phyloP scores from a whole-genome alignment of 2,113 vertebrate species.

The Suricata suricatta region DNA sequence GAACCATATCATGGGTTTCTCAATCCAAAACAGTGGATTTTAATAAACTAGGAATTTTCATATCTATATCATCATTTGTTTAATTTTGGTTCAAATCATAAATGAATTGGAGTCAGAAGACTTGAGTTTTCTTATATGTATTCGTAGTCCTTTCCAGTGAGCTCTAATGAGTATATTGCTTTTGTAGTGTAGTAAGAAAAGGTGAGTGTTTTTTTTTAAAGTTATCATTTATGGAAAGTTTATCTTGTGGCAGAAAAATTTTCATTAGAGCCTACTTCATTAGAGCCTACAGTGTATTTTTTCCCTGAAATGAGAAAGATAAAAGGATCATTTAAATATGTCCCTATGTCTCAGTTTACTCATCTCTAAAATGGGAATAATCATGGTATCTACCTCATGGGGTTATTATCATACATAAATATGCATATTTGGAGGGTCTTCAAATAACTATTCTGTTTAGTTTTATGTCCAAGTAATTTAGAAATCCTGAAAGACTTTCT shows the following conservation, averaged over 20 bases:
- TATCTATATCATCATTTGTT: not conserved
- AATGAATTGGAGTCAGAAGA: not conserved
- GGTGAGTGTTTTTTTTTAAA: not conserved
- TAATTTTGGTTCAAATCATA: constrained; percentile 10
- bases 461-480: not conserved
- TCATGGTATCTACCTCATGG: not conserved
- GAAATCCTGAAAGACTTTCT: constrained; percentile 1
- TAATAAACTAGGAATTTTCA: constrained; percentile 3
- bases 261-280: not conserved
- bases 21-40: not conserved
- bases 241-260: not conserved
- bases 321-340: not conserved
- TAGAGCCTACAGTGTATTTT: not conserved
- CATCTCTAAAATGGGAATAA: not conserved
- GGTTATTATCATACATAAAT: not conserved
- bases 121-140: not conserved
- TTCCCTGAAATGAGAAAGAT: not conserved
- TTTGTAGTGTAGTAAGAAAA: not conserved
- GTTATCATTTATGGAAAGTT: constrained; percentile 15
- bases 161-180: not conserved
- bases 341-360: not conserved
- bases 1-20: not conserved
- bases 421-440: not conserved
- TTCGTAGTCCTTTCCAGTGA: not conserved
- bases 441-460: not conserved